Percentiles rank a stretch among this genome's conserved stretches.
phyloP scores from a whole-genome alignment of 1,140 invertebrate species.

The Pantala flavescens region DNA sequence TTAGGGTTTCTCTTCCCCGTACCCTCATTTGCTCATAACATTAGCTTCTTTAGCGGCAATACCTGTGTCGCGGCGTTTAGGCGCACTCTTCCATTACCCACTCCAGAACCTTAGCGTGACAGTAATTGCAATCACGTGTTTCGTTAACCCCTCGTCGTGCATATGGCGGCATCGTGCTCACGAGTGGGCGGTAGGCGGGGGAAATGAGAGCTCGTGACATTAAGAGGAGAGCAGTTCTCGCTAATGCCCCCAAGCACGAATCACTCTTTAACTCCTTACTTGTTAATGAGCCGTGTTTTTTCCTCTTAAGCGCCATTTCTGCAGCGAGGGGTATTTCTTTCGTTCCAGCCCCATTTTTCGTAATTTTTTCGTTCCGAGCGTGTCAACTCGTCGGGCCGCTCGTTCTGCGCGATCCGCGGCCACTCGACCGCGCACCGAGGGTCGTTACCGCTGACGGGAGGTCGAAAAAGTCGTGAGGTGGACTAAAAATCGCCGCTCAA shows the following conservation, averaged over 20 bases:
- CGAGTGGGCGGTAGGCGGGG: neutral
- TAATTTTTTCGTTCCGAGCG: neutral
- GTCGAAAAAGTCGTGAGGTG: neutral
- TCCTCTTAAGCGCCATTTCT: neutral
- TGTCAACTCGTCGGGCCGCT: no score
- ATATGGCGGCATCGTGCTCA: neutral
- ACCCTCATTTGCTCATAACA: no score
- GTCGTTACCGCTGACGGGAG: neutral
- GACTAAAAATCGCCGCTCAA: neutral
- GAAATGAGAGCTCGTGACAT: neutral
- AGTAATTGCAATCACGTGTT: conserved; percentile 6
- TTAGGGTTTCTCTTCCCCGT: no score
- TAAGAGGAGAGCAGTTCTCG: neutral
- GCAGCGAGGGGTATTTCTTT: neutral
- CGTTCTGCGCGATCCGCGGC: neutral
- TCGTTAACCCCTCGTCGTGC: conserved; percentile 2
- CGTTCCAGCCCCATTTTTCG: neutral
- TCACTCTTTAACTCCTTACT: conserved; percentile 7
- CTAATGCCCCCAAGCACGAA: neutral
- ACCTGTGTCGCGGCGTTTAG: no score
- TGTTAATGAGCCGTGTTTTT: neutral
- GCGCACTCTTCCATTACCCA: neutral
- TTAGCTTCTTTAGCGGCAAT: no score
- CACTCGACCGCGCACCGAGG: neutral
- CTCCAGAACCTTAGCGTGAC: neutral